phyloP scores from a whole-genome alignment of 2,113 vertebrate genomes.

The Porphyrio hochstetteri region DNA sequence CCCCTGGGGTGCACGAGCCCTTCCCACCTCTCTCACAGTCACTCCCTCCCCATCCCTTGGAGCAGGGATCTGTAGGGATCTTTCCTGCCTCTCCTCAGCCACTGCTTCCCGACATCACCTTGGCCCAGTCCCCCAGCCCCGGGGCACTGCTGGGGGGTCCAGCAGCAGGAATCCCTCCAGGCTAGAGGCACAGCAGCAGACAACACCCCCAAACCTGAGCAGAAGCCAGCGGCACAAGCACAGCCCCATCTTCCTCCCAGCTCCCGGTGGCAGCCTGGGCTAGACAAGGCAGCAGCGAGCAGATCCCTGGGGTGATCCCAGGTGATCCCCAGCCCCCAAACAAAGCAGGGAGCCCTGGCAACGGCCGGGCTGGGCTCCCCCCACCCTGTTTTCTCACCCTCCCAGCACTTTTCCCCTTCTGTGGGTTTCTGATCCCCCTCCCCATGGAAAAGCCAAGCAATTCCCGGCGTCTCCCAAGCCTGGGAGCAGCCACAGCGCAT shows the following conservation, averaged over 20 bases:
- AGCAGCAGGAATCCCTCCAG: not conserved
- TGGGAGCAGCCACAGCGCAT: not conserved
- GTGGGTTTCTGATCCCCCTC: not conserved
- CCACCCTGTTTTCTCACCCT: not conserved
- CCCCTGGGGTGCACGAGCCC: accelerated
- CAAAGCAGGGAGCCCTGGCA: accelerated
- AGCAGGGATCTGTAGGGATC: not conserved
- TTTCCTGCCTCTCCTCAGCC: not conserved
- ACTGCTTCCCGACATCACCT: accelerated
- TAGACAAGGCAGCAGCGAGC: not conserved
- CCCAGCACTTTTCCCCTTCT: accelerated
- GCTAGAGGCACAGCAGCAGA: not conserved
- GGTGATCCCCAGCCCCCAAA: not conserved
- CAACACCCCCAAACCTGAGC: not conserved
- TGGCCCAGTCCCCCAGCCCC: not conserved
- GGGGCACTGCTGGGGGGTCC: not conserved
- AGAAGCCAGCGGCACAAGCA: accelerated
- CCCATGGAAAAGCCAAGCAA: not conserved
- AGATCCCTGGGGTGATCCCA: not conserved
- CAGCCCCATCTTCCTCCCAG: not conserved
- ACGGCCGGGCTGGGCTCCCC: not conserved
- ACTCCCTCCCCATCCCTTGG: accelerated
- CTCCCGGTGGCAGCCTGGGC: not conserved
- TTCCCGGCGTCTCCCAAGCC: not conserved
- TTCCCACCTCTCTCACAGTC: not conserved